A percentile compares a stretch with the other conserved stretches of the same genome.
phyloP scores from a whole-genome alignment of 2,888 invertebrate genomes.

The Troilus luridus region DNA sequence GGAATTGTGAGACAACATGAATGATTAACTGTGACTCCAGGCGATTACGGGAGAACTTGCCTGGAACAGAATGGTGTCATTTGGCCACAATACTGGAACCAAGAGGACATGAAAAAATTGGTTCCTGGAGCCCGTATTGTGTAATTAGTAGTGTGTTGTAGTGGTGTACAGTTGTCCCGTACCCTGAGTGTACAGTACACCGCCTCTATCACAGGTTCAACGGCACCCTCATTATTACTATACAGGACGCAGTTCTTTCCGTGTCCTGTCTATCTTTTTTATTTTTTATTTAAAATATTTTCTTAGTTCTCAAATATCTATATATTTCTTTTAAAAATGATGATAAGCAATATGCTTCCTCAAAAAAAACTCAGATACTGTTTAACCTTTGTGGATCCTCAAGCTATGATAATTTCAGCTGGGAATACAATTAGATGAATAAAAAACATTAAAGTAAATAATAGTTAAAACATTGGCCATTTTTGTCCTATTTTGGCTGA shows the following conservation, averaged over 20 bases:
- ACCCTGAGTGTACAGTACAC: background rate
- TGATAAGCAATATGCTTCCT: too few relatives aligned
- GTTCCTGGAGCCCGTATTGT: constrained; percentile 22
- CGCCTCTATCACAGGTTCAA: constrained; percentile 48
- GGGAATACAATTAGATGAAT: too few relatives aligned
- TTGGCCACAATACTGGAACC: constrained; percentile 16
- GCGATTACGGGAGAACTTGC: constrained; percentile 21
- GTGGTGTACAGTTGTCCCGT: constrained; percentile 11
- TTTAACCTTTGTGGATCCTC: too few relatives aligned
- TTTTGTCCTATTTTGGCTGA: too few relatives aligned
- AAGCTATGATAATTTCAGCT: too few relatives aligned
- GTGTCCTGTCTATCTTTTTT: background rate
- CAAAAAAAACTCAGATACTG: too few relatives aligned
- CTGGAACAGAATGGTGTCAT: constrained; percentile 41
- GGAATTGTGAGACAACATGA: background rate
- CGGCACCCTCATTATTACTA: constrained; percentile 35
- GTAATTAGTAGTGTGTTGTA: constrained; percentile 46
- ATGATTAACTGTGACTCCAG: constrained; percentile 32
- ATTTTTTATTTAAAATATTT: too few relatives aligned
- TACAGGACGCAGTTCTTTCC: background rate
- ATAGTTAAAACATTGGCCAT: too few relatives aligned
- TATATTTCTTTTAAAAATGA: too few relatives aligned
- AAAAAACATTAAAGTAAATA: too few relatives aligned
- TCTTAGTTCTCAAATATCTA: background rate
- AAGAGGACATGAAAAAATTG: background rate